Evolutionary conservation across 2,888 invertebrate species (phyloP).

Genomic region (Acleris laterana): DNA sequence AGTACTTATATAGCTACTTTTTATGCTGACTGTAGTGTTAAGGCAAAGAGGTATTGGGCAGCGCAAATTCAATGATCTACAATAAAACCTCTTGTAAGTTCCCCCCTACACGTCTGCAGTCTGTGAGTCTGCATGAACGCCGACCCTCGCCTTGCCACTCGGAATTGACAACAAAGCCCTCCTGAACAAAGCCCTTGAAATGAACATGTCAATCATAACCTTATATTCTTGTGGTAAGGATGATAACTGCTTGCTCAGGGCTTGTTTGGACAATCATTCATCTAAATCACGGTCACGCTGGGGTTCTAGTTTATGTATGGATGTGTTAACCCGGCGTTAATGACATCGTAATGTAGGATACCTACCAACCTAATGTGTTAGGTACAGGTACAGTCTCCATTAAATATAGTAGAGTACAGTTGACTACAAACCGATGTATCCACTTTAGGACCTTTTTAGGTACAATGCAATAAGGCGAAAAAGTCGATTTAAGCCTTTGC

Average conservation of each 20-base stretch:
- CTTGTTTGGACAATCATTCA: slow-evolving; percentile 20
- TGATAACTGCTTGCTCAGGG: not conserved
- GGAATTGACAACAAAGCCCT: slow-evolving; percentile 31
- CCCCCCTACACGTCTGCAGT: too few relatives aligned
- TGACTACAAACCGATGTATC: too few relatives aligned
- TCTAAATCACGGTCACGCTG: slow-evolving; percentile 10
- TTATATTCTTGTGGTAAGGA: slow-evolving; percentile 6
- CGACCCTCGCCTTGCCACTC: slow-evolving; percentile 28
- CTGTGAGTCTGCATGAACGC: not conserved
- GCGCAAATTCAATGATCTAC: too few relatives aligned
- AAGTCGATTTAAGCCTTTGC: too few relatives aligned
- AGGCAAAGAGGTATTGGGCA: too few relatives aligned
- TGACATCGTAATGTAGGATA: not conserved
- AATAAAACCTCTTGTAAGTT: too few relatives aligned
- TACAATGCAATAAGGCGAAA: too few relatives aligned
- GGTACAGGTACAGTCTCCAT: too few relatives aligned
- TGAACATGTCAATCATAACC: not conserved
- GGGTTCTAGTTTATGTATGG: not conserved
- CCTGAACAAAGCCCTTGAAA: slow-evolving; percentile 19
- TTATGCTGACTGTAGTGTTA: too few relatives aligned
- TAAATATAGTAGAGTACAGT: too few relatives aligned
- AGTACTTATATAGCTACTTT: too few relatives aligned
- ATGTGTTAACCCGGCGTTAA: not conserved
- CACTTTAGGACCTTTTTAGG: too few relatives aligned
- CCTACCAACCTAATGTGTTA: not conserved